Conservation (phyloP, 1,140 invertebrate genomes). For the Linepithema humile region DNA sequence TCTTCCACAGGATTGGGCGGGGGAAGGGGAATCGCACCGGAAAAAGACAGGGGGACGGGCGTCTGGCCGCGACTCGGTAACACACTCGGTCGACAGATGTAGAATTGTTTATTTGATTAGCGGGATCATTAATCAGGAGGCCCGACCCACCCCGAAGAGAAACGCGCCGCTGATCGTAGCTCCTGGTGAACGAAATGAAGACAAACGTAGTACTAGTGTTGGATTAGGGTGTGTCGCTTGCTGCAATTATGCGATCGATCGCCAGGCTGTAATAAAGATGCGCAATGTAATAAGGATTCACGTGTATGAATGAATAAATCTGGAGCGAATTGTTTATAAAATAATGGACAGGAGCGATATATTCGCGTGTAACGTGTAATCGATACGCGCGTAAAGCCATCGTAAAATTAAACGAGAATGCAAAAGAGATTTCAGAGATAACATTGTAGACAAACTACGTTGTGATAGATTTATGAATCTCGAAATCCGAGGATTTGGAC, state of each 20-base stretch:
- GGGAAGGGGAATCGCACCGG: not conserved
- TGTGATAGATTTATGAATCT: slow-evolving; percentile 2
- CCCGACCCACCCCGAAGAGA: slow-evolving; percentile 48
- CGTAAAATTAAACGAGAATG: not conserved
- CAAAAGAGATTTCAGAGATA: not conserved
- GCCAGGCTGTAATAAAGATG: not conserved
- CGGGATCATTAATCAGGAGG: slow-evolving; percentile 74
- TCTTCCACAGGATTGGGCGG: slow-evolving; percentile 1
- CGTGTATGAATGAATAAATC: not conserved
- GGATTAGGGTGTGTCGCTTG: not conserved
- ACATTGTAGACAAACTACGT: not conserved
- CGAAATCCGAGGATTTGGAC: not conserved
- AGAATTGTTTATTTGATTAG: slow-evolving; percentile 80
- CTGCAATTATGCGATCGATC: not conserved
- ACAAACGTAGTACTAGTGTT: not conserved
- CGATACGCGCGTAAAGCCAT: not conserved
- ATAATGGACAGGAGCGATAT: not conserved
- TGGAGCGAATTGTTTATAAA: not conserved
- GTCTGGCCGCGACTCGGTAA: slow-evolving; percentile 51
- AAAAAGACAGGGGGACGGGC: slow-evolving; percentile 24
- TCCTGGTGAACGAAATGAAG: slow-evolving; percentile 8
- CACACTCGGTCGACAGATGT: slow-evolving; percentile 79
- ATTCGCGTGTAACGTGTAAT: not conserved
- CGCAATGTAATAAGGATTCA: not conserved
- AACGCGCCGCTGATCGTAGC: slow-evolving; percentile 17